Conservation (phyloP, 2,113 vertebrate genomes). For the Brachyhypopomus gauderio region DNA sequence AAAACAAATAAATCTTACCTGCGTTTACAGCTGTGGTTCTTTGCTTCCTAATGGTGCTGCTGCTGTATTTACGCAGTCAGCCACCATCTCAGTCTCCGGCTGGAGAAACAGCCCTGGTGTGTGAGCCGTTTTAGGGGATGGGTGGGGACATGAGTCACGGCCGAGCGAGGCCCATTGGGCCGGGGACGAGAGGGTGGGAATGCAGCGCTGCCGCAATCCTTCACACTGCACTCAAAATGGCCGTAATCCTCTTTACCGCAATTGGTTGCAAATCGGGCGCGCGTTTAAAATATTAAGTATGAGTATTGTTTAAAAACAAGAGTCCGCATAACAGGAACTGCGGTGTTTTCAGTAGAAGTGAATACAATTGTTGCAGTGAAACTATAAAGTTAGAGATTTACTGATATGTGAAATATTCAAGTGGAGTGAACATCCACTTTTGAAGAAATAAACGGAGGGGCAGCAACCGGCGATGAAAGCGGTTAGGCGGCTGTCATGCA, state of each 20-base stretch:
- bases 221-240: slow-evolving; percentile 51
- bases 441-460: not conserved
- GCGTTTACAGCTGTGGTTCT: slow-evolving; percentile 42
- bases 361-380: not conserved
- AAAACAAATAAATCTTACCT: slow-evolving; percentile 54
- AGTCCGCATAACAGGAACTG: not conserved
- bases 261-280: slow-evolving; percentile 1
- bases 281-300: too few relatives aligned
- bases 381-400: slow-evolving; percentile 10
- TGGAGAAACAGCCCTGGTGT: slow-evolving; percentile 45
- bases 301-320: not conserved
- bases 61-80: slow-evolving; percentile 51
- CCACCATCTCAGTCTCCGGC: slow-evolving; percentile 44
- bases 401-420: slow-evolving; percentile 4
- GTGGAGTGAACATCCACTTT: too few relatives aligned
- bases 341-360: not conserved
- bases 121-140: slow-evolving; percentile 46
- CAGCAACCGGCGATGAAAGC: not conserved
- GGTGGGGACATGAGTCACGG: slow-evolving; percentile 54
- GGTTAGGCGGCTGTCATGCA: slow-evolving; percentile 21
- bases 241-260: slow-evolving; percentile 29
- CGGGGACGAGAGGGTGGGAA: slow-evolving; percentile 18
- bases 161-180: slow-evolving; percentile 53
- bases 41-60: slow-evolving; percentile 46
- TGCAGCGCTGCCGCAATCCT: slow-evolving; percentile 46